Base-by-base conservation (phyloP, 1,140 invertebrate genomes). In the Ditylenchus dipsaci region DNA sequence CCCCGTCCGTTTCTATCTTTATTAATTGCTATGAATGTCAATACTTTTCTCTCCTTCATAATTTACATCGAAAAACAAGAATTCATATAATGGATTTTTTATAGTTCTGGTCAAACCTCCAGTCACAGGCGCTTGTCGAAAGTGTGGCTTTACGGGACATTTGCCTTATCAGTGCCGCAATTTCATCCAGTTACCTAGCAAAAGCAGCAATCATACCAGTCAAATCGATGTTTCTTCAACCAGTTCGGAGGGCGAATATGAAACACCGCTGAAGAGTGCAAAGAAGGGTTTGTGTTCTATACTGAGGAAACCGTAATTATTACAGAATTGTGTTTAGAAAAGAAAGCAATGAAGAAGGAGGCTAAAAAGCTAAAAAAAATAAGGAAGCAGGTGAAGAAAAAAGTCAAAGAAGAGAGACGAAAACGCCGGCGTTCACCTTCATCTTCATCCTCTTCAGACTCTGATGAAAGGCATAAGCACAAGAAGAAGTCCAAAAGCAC, bases 121-220 rank as follows among this genome's bases (percentile, higher is more conserved):
- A 17, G 60, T 71, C 17, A 71, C 69, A 7, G 69, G 69, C 1
- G 69, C 69, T 8, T 71, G 69, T 53, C 72, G 53, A 26, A 71
- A 71, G 30, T 71, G 69, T 65, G 69, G 69, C 27, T 71, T 59
- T 73, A 42, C 61, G 17, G 69, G 69, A 21, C 69, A 71, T 73
- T 42, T 71, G 15, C 59, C 69, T 15, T 71, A 60, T 29, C 69
- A 71, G 74, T 71, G 69, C 47, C 69, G 69, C 38, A 71, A 71
- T 26, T 72, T 73, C 33, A 71, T 71, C 19, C 69, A 71, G 27
- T 17, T 71, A 11, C 11, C 26, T 74, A 71, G 27, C 68, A 59
- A 23, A 71, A 71, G 21, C 69, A 61, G 5, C 47, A 71, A 26
- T 15, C 67, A 19, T 23, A 13, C 29, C 53, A 56, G 21, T 43